Base-by-base conservation (phyloP, 92 coral and sea anemone species). In the Siderastrea radians region DNA sequence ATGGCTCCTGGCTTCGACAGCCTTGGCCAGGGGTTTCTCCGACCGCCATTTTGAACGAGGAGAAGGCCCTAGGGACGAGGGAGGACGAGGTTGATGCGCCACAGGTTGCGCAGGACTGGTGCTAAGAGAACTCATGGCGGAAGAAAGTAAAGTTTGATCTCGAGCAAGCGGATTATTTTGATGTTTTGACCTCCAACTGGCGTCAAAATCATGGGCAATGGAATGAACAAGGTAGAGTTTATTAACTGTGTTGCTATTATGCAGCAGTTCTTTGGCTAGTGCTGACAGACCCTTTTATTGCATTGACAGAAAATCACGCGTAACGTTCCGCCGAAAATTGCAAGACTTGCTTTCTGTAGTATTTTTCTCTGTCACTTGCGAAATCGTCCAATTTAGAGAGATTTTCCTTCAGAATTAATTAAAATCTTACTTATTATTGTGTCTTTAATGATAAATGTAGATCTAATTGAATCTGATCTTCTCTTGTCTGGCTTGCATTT, bases 201-300 rank as follows among this genome's bases (percentile, higher is more conserved):
- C 44, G 8, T 19, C 14, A 19, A 49, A 72, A 86, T 10, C 84
- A 95, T 95, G 98, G 98, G 98, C 6, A 95, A 95, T 86, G 98
- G 98, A 66, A 95, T 95, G 98, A 90, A 95, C 74, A 95, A 95
- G 98, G 98, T 95, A 93, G 73, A 17, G 50, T 51, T 9, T 67
- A 38, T 66, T 70, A 1, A 60, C 17, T 81, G 5, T 45, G 51
- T 79, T 79, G 57, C 62, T 72, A 12, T 12, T 49, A 3, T 78
- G 12, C 11, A 16, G 49, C 69, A 14, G 15, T 77, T 63, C 48
- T 72, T 45, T 45, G 66, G 54, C 51, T 64, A 19, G 16, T 43
- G 49, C n/a, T 5, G 15, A 54, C 72, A 57, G 72, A 78, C 57
- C 82, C 44, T 51, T 16, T 45, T 11, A 2, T 19, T 16, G 48